Conservation (phyloP, 2,888 invertebrate genomes). For the Stramonita haemastoma region DNA sequence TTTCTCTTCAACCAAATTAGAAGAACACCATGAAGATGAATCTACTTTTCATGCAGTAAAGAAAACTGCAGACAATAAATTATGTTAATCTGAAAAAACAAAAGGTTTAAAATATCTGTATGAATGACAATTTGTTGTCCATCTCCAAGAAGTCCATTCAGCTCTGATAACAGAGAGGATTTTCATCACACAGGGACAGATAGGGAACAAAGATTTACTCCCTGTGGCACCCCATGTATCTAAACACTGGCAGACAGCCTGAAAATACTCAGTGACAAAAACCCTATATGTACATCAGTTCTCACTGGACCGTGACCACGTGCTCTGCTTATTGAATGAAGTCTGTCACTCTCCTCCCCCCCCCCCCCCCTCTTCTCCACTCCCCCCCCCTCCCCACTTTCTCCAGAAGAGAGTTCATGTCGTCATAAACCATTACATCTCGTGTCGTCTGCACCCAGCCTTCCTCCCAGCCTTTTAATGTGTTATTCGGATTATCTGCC, state of each 20-base stretch:
- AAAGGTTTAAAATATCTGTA: too few species aligned
- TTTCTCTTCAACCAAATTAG: too few species aligned
- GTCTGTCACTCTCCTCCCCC: not conserved
- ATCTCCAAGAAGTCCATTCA: too few species aligned
- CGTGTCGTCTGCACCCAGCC: slow-evolving; percentile 19
- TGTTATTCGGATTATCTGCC: slow-evolving; percentile 15
- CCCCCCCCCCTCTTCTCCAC: too few species aligned
- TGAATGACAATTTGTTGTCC: too few species aligned
- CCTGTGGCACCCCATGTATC: not conserved
- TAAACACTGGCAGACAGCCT: not conserved
- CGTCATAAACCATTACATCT: slow-evolving; percentile 43
- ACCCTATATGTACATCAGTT: not conserved
- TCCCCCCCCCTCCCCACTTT: too few species aligned
- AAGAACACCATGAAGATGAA: too few species aligned
- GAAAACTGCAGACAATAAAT: too few species aligned
- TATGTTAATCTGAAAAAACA: too few species aligned
- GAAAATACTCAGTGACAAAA: not conserved
- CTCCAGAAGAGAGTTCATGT: not conserved
- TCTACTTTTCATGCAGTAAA: too few species aligned
- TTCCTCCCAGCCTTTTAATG: slow-evolving; percentile 15
- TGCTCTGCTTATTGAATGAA: not conserved
- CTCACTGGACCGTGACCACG: not conserved
- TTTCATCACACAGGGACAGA: too few species aligned
- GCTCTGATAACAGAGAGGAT: too few species aligned
- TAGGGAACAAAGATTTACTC: not conserved